These are phyloP conservation scores for Pharmacophagus antenor DNA, from an alignment of 2,888 invertebrate species.

Conservation along the genomic window DNA sequence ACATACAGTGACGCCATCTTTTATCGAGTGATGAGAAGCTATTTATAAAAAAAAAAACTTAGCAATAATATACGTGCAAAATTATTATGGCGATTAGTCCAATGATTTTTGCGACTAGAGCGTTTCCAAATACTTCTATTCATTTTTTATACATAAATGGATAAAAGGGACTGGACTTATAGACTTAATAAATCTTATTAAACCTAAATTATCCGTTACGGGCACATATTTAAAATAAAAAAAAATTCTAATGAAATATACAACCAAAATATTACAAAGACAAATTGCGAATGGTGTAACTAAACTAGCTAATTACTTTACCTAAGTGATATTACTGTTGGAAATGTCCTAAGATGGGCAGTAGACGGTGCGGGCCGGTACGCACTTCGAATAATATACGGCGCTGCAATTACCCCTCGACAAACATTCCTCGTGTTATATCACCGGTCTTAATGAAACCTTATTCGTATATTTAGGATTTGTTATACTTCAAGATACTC, in stretches of 20 bases:
- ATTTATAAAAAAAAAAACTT: too few relatives aligned
- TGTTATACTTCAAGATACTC: constrained; percentile 45
- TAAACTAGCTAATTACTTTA: constrained; percentile 28
- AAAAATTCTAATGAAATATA: neutral
- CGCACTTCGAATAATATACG: constrained; percentile 51
- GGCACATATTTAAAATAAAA: neutral
- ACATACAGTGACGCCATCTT: too few relatives aligned
- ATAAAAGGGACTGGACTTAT: too few relatives aligned
- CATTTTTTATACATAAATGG: too few relatives aligned
- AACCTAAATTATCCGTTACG: neutral
- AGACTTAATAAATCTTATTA: neutral
- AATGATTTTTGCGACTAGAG: too few relatives aligned
- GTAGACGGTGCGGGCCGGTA: constrained; percentile 38
- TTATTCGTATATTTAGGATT: constrained; percentile 46
- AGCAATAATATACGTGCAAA: too few relatives aligned
- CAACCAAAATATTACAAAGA: neutral
- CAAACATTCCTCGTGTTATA: constrained; percentile 47
- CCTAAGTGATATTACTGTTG: constrained; percentile 35
- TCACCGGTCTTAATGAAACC: constrained; percentile 38
- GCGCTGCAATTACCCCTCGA: constrained; percentile 52
- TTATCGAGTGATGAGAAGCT: too few relatives aligned
- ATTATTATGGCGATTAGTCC: too few relatives aligned
- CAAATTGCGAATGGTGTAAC: constrained; percentile 8
- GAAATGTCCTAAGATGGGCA: constrained; percentile 34
- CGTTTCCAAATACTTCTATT: too few relatives aligned